These are phyloP conservation scores for Elephas maximus DNA, from an alignment of 2,113 vertebrate species.

Conservation along the genomic window DNA sequence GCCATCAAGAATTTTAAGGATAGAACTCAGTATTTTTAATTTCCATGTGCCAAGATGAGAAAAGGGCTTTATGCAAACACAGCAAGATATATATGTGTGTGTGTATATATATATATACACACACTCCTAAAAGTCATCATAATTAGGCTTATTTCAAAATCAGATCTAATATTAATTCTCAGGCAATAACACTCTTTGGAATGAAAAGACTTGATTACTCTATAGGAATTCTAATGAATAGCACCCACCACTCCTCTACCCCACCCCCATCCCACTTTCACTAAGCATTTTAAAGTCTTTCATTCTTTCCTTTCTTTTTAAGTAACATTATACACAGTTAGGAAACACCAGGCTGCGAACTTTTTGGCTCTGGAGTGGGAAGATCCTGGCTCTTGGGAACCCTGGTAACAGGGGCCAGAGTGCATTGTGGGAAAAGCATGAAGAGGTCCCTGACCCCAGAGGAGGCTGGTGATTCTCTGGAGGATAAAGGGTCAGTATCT, in stretches of 20 bases:
- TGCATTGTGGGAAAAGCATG: not conserved
- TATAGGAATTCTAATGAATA: conserved; percentile 63
- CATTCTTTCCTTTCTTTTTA: not conserved
- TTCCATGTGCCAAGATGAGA: conserved; percentile 50
- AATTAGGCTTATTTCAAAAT: conserved; percentile 73
- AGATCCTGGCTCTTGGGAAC: not conserved
- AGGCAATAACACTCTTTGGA: conserved; percentile 65
- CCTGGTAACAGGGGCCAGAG: not conserved
- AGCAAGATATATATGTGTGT: conserved; percentile 11
- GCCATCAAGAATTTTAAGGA: conserved; percentile 18
- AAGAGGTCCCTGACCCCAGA: not conserved
- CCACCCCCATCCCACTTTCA: not conserved
- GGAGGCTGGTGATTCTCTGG: not conserved
- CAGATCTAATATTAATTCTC: conserved; percentile 76
- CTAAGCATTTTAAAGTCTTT: conserved; percentile 22
- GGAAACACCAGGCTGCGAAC: not conserved
- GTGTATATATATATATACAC: not conserved
- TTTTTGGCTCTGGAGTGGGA: not conserved
- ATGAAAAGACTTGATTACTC: conserved; percentile 68
- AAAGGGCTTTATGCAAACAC: conserved; percentile 70
- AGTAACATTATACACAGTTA: not conserved
- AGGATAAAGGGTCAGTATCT: not conserved
- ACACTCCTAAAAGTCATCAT: conserved; percentile 67
- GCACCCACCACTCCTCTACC: not conserved
- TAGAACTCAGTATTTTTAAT: conserved; percentile 53